These are phyloP conservation scores for Myxocyprinus asiaticus DNA, from an alignment of 2,113 vertebrate genomes.

Conservation along the genomic window DNA sequence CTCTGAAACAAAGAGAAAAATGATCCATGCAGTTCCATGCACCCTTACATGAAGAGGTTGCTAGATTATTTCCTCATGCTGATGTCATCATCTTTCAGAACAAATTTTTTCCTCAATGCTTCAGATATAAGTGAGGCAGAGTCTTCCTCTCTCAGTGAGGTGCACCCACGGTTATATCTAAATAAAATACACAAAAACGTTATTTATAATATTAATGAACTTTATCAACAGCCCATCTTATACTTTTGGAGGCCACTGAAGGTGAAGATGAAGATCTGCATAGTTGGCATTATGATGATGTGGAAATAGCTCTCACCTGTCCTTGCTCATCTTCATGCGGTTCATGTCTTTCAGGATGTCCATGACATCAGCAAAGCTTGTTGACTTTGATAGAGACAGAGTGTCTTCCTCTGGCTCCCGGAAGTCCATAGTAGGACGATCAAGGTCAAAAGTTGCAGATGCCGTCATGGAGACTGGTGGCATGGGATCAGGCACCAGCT, in stretches of 20 bases:
- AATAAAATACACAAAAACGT: not conserved
- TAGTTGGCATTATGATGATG: too few relatives aligned
- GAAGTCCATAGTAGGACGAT: constrained; percentile 83
- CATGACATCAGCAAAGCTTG: constrained; percentile 98
- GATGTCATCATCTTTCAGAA: constrained; percentile 88
- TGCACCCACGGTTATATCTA: constrained; percentile 83
- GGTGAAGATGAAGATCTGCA: too few relatives aligned
- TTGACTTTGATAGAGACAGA: constrained; percentile 94
- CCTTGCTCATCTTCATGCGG: constrained; percentile 95
- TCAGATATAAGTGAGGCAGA: constrained; percentile 91
- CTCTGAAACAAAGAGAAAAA: not conserved
- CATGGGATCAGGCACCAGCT: constrained; percentile 82
- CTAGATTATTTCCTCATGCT: constrained; percentile 67
- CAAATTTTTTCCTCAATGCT: constrained; percentile 91
- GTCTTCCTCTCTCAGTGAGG: constrained; percentile 88
- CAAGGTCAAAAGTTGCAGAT: constrained; percentile 86
- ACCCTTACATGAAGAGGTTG: constrained; percentile 63
- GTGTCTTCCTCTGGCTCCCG: constrained; percentile 90
- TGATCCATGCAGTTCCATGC: not conserved
- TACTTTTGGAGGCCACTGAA: not conserved
- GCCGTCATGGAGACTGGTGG: constrained; percentile 84
- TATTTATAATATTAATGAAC: not conserved
- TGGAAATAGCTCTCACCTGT: constrained; percentile 74
- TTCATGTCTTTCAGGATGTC: constrained; percentile 98
- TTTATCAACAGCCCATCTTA: not conserved